Evolutionary conservation across 2,113 vertebrate genomes (phyloP).

Genomic region (Lagopus muta): DNA sequence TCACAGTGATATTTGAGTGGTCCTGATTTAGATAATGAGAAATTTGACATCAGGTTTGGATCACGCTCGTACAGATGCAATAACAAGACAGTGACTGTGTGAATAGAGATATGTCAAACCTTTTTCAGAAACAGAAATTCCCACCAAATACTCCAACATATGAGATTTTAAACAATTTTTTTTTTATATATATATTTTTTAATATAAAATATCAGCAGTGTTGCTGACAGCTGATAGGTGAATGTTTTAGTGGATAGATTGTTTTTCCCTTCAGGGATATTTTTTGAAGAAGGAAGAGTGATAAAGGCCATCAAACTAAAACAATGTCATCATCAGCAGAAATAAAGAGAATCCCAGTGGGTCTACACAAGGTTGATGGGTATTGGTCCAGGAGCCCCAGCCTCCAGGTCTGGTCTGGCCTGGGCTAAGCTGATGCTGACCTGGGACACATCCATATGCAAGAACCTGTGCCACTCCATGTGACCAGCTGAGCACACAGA

Average conservation of each 20-base stretch:
- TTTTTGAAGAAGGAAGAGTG: not conserved
- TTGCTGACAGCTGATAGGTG: not conserved
- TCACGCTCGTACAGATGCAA: not conserved
- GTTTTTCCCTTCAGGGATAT: not conserved
- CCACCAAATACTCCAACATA: not conserved
- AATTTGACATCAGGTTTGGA: not conserved
- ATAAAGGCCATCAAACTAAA: not conserved
- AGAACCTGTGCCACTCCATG: too few species aligned
- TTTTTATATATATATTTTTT: too few species aligned
- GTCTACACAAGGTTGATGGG: not conserved
- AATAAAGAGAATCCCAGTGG: not conserved
- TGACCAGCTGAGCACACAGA: not conserved
- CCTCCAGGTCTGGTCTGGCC: not conserved
- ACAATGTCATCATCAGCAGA: not conserved
- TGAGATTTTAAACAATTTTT: not conserved
- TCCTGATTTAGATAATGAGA: not conserved
- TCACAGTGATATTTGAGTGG: not conserved
- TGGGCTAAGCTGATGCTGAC: fast-evolving
- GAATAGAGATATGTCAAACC: not conserved
- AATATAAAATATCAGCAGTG: not conserved
- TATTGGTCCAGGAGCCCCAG: not conserved
- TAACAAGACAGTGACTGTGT: not conserved
- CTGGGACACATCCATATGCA: not conserved
- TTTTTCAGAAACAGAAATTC: not conserved
- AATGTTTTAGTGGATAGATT: not conserved